Evolutionary conservation across 2,888 invertebrate species (phyloP).

Genomic region (Pharmacophagus antenor): DNA sequence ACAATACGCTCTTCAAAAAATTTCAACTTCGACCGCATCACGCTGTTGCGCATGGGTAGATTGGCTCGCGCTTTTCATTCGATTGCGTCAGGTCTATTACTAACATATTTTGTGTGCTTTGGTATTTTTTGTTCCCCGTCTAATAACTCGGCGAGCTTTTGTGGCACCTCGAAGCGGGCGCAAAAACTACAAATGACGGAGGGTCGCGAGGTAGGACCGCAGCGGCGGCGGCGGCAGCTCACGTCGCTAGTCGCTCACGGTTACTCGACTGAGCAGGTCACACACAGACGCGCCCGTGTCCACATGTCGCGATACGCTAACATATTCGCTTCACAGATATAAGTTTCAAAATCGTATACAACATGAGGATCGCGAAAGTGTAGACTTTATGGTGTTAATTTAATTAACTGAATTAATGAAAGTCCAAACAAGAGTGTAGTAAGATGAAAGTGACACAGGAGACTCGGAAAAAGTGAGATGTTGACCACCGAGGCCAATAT

Average conservation of each 20-base stretch:
- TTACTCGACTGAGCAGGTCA: slow-evolving; percentile 42
- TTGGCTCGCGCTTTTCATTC: slow-evolving; percentile 52
- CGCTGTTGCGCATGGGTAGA: slow-evolving; percentile 59
- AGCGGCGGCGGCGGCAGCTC: slow-evolving; percentile 28
- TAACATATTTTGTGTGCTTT: slow-evolving; percentile 61
- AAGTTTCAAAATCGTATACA: slow-evolving; percentile 21
- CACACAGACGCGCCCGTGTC: slow-evolving; percentile 28
- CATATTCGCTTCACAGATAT: slow-evolving; percentile 32
- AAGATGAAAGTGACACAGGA: slow-evolving; percentile 67
- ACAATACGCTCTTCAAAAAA: slow-evolving; percentile 61
- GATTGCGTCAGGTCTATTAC: slow-evolving; percentile 67
- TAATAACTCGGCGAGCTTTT: slow-evolving; percentile 79
- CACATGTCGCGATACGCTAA: slow-evolving; percentile 28
- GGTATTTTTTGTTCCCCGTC: slow-evolving; percentile 71
- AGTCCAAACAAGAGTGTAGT: slow-evolving; percentile 49
- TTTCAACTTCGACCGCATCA: slow-evolving; percentile 69
- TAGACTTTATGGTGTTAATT: slow-evolving; percentile 44
- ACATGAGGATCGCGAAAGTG: slow-evolving; percentile 43
- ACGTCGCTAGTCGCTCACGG: slow-evolving; percentile 32
- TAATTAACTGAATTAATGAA: slow-evolving; percentile 44
- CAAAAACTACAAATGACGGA: slow-evolving; percentile 80
- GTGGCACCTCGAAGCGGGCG: slow-evolving; percentile 76
- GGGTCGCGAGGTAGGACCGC: slow-evolving; percentile 55
- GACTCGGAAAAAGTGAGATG: slow-evolving; percentile 55
- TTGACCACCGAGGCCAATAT: slow-evolving; percentile 52